Percentiles rank a stretch among this genome's conserved stretches.
These are phyloP conservation scores for Cabera pusaria DNA, from an alignment of 2,888 invertebrate genomes.

Conservation along the genomic window DNA sequence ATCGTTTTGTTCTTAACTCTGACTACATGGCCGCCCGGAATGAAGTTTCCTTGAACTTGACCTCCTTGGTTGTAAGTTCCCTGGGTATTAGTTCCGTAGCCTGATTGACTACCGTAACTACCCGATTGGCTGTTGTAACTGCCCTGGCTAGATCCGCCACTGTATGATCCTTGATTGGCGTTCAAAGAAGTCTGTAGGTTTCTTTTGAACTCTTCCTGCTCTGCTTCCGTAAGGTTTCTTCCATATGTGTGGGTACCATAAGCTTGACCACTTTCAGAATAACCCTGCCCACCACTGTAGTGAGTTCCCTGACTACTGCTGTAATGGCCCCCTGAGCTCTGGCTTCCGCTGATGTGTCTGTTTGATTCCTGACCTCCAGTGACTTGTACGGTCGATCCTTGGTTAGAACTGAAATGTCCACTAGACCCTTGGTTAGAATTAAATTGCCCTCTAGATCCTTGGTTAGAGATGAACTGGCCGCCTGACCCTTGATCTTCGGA, in stretches of 20 bases:
- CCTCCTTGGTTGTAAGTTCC: conserved; percentile 37
- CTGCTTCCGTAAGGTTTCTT: conserved; percentile 50
- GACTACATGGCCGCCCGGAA: conserved; percentile 50
- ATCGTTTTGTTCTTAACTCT: conserved; percentile 59
- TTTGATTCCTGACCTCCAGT: conserved; percentile 26
- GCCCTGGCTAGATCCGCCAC: background rate
- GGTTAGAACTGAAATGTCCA: conserved; percentile 25
- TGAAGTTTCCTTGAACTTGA: conserved; percentile 37
- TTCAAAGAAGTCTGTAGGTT: conserved; percentile 47
- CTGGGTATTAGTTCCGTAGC: conserved; percentile 29
- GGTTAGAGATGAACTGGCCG: conserved; percentile 28
- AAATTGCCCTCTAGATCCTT: conserved; percentile 33
- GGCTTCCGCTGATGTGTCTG: conserved; percentile 29
- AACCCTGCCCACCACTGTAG: conserved; percentile 30
- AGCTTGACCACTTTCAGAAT: conserved; percentile 27
- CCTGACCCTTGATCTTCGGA: conserved; percentile 23
- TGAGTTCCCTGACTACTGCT: conserved; percentile 37
- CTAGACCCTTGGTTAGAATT: conserved; percentile 19
- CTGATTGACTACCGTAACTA: conserved; percentile 27
- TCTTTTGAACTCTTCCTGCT: conserved; percentile 57
- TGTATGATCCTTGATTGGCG: conserved; percentile 21
- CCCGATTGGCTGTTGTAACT: background rate
- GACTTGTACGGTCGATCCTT: conserved; percentile 30
- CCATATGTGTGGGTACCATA: conserved; percentile 46
- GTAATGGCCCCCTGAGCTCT: conserved; percentile 27